These are phyloP conservation scores for Agrypnia vestita DNA, from an alignment of 1,140 invertebrate species.

Conservation along the genomic window DNA sequence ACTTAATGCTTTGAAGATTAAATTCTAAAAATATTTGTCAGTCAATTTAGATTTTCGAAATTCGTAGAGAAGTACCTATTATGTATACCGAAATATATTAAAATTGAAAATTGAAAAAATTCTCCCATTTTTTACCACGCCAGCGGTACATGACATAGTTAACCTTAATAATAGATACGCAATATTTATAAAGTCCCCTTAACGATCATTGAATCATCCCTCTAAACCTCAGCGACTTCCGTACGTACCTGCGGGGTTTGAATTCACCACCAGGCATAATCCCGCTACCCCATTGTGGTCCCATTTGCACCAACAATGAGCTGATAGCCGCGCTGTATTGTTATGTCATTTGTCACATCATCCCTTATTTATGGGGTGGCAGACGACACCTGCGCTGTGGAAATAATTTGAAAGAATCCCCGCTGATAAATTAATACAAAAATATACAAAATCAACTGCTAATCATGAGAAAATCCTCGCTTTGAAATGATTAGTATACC, in stretches of 20 bases:
- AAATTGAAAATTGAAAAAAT: too few relatives aligned
- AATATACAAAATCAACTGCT: constrained; percentile 10
- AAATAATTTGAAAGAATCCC: constrained; percentile 15
- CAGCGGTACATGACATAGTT: too few relatives aligned
- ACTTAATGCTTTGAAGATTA: too few relatives aligned
- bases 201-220: constrained; percentile 1
- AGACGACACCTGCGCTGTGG: constrained; percentile 30
- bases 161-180: too few relatives aligned
- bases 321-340: constrained; percentile 17
- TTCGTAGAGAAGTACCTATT: too few relatives aligned
- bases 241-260: constrained; percentile 14
- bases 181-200: neutral
- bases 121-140: too few relatives aligned
- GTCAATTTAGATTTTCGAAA: too few relatives aligned
- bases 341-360: constrained; percentile 39
- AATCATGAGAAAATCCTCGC: constrained; percentile 29
- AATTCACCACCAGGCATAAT: constrained; percentile 22
- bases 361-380: constrained; percentile 22
- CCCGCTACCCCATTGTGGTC: constrained; percentile 36
- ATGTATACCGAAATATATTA: too few relatives aligned
- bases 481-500: too few relatives aligned
- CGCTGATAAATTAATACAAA: constrained; percentile 43
- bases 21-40: too few relatives aligned
- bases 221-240: neutral
- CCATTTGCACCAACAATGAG: constrained; percentile 34